phyloP scores from a whole-genome alignment of 2,797 vertebrate species.

The Lepilemur septentrionalis region DNA sequence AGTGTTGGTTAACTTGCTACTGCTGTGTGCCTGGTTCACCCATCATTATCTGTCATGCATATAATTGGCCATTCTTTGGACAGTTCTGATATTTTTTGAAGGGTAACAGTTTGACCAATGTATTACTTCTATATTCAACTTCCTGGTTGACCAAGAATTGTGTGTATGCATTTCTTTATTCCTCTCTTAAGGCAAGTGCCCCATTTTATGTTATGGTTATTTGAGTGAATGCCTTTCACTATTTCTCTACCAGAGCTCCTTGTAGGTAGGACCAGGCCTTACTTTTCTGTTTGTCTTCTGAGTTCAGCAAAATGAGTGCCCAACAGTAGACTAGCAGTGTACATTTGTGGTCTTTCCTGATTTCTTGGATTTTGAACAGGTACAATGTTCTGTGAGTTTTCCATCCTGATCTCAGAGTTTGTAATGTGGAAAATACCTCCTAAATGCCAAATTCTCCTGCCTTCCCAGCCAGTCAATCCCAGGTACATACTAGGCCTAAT shows the following conservation, averaged over 20 bases:
- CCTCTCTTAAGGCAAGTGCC: neutral
- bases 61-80: neutral
- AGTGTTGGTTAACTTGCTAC: neutral
- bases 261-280: neutral
- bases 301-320: neutral
- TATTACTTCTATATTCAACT: neutral
- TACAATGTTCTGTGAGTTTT: neutral
- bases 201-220: neutral
- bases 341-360: neutral
- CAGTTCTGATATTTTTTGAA: conserved; percentile 28
- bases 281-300: neutral
- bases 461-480: neutral
- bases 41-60: neutral
- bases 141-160: neutral
- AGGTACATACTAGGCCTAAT: neutral
- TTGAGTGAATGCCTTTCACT: neutral
- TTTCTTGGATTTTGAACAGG: conserved; percentile 6
- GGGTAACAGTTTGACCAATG: neutral
- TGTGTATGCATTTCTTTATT: neutral
- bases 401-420: neutral
- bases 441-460: neutral
- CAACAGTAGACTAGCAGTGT: neutral
- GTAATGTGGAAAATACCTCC: neutral
- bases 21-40: neutral
- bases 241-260: neutral